Evolutionary conservation across 2,113 vertebrate genomes (phyloP), one percentile per base, ranked within the genome.

Genomic region (Chascanopsetta lugubris): DNA sequence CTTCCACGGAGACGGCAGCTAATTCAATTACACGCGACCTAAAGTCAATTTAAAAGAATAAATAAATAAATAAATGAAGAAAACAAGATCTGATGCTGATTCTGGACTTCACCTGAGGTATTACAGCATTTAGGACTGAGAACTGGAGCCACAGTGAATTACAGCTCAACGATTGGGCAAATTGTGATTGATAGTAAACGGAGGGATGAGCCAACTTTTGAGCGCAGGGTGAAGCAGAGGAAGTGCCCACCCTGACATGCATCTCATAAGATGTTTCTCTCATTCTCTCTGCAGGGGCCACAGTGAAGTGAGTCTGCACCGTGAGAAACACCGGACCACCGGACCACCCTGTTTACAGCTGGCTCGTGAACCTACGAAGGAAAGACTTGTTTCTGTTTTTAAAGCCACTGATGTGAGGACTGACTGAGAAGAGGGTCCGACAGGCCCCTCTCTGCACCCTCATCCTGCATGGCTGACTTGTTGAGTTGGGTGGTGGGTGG

Each of bases 41-140:
- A n/a, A n/a, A n/a, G 29, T 30, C 8, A 8, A 30, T 5, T 30
- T 8, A 30, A 30, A 30, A 30, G 8, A 30, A n/a, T n/a, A n/a
- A n/a, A n/a, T n/a, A n/a, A n/a, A n/a, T n/a, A n/a, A n/a, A n/a
- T n/a, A n/a, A n/a, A 30, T 5, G 29, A 30, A 30, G 29, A 30
- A 30, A 30, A 8, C 29, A 30, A n/a, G n/a, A n/a, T n/a, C 65
- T 72, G 20, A 24, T 55, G 61, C 62, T 62, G 59, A 70, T 42
- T 72, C 36, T 78, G 61, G 83, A 83, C 56, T 61, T 75, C 69
- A 45, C 77, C 80, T 85, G 70, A 74, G 62, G 20, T 34, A 47
- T 38, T 61, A 78, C 49, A 54, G 40, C n/a, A n/a, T n/a, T n/a
- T n/a, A n/a, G n/a, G n/a, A n/a, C n/a, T n/a, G n/a, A n/a, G n/a